Evolutionary conservation across 2,113 vertebrate species (phyloP), one percentile per base, ranked within the genome.

Genomic region (Prinia subflava): DNA sequence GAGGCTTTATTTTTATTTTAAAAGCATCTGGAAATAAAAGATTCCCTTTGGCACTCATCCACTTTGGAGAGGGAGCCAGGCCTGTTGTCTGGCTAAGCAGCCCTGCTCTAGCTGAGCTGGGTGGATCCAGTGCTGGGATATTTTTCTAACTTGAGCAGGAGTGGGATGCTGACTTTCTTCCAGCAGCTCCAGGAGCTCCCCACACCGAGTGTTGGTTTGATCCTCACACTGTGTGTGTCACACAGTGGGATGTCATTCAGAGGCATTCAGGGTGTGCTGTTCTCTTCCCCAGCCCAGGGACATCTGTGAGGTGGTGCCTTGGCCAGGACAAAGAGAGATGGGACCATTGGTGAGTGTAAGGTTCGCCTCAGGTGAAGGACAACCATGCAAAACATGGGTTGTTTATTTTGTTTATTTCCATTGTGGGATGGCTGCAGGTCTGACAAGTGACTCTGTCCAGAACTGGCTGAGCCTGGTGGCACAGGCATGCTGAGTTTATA

Each of bases 21-120:
- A 97, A 98, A 97, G 96, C 96, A 97, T 97, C 96, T 98, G 97
- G 97, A 98, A 97, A 98, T 97, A 95, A 96, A 98, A 98, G 98
- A 88, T 90, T 92, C 94, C 80, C 67, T 94, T 97, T 97, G 96
- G 97, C 96, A 23, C 52, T 76, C 8, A 0, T 97, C 95, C 90
- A 93, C 83, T 89, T 91, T 83, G 95, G 90, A 95, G 94, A 94
- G 91, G 79, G 97, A 97, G 83, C 87, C 95, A 97, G 89, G 94
- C 85, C 88, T 96, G 96, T 97, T 35, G 63, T 96, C 95, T 96
- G 96, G 97, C 95, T 75, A 90, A 87, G 90, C 83, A 81, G 95
- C 92, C 89, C 90, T 47, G 39, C 90, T 95, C 59, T 64, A n/a
- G 78, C 88, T 67, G 96, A 39, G 20, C 25, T 91, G 94, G 78